Conservation (phyloP, 2,888 invertebrate species). For the Hydroisotoma schaefferi region DNA sequence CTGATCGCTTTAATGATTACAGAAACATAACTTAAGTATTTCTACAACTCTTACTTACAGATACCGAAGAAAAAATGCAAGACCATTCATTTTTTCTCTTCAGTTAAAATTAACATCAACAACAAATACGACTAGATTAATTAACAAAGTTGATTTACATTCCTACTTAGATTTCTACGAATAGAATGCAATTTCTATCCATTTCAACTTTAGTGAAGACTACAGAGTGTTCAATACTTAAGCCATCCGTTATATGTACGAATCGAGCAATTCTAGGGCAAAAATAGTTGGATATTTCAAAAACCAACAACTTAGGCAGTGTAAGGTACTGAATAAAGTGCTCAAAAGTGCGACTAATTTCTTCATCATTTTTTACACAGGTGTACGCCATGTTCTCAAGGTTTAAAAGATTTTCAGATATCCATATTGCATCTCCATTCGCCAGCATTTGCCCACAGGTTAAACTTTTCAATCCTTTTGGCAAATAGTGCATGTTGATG, state of each 20-base stretch:
- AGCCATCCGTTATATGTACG: background rate
- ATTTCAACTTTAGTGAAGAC: background rate
- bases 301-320: background rate
- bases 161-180: too few relatives aligned
- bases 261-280: constrained; percentile 2
- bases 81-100: too few relatives aligned
- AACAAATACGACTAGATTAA: too few relatives aligned
- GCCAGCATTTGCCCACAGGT: background rate
- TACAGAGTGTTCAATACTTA: background rate
- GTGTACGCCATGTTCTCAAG: background rate
- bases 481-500: background rate
- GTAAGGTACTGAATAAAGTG: background rate
- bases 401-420: background rate
- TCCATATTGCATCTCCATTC: background rate
- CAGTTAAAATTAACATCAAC: too few relatives aligned
- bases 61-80: too few relatives aligned
- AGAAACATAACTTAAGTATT: too few relatives aligned
- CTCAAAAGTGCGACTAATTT: background rate
- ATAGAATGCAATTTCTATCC: constrained; percentile 4
- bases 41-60: too few relatives aligned
- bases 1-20: too few relatives aligned
- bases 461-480: background rate
- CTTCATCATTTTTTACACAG: background rate
- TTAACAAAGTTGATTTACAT: background rate
- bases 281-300: background rate